These are phyloP conservation scores for Pollenia amentaria DNA, from an alignment of 2,888 invertebrate genomes.

Conservation along the genomic window DNA sequence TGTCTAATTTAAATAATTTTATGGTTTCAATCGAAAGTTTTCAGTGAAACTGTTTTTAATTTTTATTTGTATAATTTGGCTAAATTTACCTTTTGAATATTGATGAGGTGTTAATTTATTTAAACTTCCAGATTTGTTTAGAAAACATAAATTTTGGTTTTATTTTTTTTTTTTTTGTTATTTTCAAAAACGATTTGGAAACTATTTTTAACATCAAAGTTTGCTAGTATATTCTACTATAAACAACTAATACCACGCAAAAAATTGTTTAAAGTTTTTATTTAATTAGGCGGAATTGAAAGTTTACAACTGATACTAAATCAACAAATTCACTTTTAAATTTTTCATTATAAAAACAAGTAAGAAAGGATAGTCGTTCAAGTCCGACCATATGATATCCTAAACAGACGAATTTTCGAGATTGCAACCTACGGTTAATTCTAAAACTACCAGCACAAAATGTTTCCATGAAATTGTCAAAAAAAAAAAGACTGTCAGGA, in stretches of 20 bases:
- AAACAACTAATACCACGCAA: constrained; percentile 7
- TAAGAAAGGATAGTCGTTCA: too few relatives aligned
- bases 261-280: not conserved
- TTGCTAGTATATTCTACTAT: constrained; percentile 8
- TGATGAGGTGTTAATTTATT: constrained; percentile 37
- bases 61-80: not conserved
- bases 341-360: too few relatives aligned
- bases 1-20: too few relatives aligned
- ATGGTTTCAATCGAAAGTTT: too few relatives aligned
- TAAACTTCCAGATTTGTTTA: not conserved
- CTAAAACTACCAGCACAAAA: too few relatives aligned
- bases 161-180: not conserved
- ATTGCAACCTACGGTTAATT: too few relatives aligned
- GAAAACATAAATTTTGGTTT: not conserved
- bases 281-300: not conserved
- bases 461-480: too few relatives aligned
- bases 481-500: too few relatives aligned
- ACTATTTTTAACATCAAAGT: constrained; percentile 18
- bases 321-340: too few relatives aligned
- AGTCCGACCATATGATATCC: too few relatives aligned
- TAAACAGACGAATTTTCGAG: too few relatives aligned
- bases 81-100: constrained; percentile 1
- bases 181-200: constrained; percentile 18
- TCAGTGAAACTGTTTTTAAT: not conserved
- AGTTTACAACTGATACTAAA: too few relatives aligned